Percentiles rank a stretch among this genome's conserved stretches.
Conservation (phyloP, 2,797 vertebrate genomes). For the Darevskia mixta region DNA sequence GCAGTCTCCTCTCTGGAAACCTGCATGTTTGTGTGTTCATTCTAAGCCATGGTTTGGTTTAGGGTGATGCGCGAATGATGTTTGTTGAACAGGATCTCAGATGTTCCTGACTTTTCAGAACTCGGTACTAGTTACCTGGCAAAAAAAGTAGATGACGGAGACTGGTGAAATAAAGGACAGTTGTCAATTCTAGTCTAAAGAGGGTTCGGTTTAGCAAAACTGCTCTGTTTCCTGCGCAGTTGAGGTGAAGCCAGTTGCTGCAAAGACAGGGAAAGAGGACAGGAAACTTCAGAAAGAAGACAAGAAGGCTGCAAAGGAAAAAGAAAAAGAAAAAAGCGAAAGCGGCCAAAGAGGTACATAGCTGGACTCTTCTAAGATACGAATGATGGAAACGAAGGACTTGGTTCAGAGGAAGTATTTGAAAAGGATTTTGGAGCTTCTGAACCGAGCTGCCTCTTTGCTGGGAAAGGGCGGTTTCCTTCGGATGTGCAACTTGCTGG, state of each 20-base stretch:
- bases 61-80: not conserved
- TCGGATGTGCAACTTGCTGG: not conserved
- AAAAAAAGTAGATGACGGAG: not conserved
- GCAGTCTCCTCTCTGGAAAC: too few relatives aligned
- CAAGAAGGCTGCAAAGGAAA: constrained; percentile 63
- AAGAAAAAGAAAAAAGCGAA: constrained; percentile 78
- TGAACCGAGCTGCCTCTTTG: not conserved
- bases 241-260: constrained; percentile 47
- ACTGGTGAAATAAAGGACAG: not conserved
- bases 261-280: constrained; percentile 70
- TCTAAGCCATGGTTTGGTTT: not conserved
- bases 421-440: not conserved
- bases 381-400: not conserved
- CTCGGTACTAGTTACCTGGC: not conserved
- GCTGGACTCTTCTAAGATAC: not conserved
- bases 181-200: too few relatives aligned
- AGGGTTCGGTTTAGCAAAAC: not conserved
- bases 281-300: constrained; percentile 72
- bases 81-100: not conserved
- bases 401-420: not conserved
- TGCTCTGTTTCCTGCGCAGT: constrained; percentile 45
- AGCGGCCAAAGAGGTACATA: constrained; percentile 76
- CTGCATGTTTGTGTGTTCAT: too few relatives aligned
- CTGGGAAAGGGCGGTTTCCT: not conserved
- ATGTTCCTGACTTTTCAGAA: not conserved